Evolutionary conservation across 2,797 vertebrate species (phyloP).

Genomic region (Sebastes steindachneri): DNA sequence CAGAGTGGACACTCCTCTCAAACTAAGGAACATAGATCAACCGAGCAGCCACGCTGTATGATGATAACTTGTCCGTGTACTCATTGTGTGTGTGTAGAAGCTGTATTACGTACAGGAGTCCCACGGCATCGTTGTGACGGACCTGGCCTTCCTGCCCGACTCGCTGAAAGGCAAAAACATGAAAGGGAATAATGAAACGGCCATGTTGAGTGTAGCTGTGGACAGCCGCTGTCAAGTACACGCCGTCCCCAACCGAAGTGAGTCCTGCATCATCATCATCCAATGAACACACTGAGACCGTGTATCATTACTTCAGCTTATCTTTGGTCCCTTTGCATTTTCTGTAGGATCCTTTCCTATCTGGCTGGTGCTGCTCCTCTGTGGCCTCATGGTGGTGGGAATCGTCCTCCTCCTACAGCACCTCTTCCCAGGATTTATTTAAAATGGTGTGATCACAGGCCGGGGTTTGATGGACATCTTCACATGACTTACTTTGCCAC

Average conservation of each 20-base stretch:
- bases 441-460: background rate
- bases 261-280: constrained; percentile 58
- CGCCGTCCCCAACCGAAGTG: constrained; percentile 87
- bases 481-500: background rate
- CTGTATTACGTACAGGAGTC: constrained; percentile 93
- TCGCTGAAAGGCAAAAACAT: constrained; percentile 77
- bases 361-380: constrained; percentile 90
- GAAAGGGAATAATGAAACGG: constrained; percentile 87
- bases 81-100: constrained; percentile 78
- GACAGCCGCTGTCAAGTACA: constrained; percentile 96
- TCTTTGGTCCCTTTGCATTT: background rate
- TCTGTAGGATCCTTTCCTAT: constrained; percentile 87
- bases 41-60: background rate
- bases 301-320: background rate
- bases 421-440: constrained; percentile 68
- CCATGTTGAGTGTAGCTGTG: constrained; percentile 93
- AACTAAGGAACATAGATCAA: background rate
- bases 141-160: constrained; percentile 91
- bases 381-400: constrained; percentile 85
- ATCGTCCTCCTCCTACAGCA: constrained; percentile 88
- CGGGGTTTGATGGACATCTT: background rate
- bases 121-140: constrained; percentile 95
- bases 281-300: background rate
- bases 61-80: background rate
- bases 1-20: background rate